Conservation (phyloP, 2,888 invertebrate genomes). For the Trichacis sp. region DNA sequence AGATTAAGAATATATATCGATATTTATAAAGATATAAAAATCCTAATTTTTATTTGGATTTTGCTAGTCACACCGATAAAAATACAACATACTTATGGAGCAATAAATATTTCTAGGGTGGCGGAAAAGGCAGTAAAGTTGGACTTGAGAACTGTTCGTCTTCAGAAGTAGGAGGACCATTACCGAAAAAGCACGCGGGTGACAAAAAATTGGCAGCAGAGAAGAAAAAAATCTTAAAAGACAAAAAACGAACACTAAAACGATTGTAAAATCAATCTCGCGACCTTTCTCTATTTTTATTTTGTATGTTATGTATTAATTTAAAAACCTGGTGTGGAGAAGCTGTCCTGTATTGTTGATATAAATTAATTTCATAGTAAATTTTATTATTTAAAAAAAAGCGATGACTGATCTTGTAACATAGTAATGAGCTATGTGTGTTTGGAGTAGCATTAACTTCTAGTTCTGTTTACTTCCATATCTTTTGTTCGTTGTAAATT, state of each 20-base stretch:
- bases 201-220: constrained; percentile 81
- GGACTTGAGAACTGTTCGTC: constrained; percentile 65
- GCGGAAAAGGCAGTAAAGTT: constrained; percentile 66
- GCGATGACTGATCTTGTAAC: constrained; percentile 57
- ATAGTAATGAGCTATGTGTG: constrained; percentile 37
- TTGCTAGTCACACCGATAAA: too few species aligned
- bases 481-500: constrained; percentile 29
- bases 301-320: constrained; percentile 52
- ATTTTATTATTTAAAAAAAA: constrained; percentile 52
- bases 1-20: too few species aligned
- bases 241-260: constrained; percentile 87
- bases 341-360: constrained; percentile 54
- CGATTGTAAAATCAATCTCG: constrained; percentile 77
- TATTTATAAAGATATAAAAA: too few species aligned
- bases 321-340: constrained; percentile 58
- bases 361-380: constrained; percentile 58
- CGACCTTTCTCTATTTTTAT: constrained; percentile 32
- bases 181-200: constrained; percentile 88
- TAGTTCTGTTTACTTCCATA: too few species aligned
- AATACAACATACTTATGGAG: too few species aligned
- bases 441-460: constrained; percentile 2
- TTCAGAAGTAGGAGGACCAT: constrained; percentile 76
- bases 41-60: too few species aligned
- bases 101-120: constrained; percentile 46
- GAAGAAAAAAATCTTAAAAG: constrained; percentile 82